phyloP scores from a whole-genome alignment of 2,888 invertebrate genomes.

The Ectemnius lituratus region DNA sequence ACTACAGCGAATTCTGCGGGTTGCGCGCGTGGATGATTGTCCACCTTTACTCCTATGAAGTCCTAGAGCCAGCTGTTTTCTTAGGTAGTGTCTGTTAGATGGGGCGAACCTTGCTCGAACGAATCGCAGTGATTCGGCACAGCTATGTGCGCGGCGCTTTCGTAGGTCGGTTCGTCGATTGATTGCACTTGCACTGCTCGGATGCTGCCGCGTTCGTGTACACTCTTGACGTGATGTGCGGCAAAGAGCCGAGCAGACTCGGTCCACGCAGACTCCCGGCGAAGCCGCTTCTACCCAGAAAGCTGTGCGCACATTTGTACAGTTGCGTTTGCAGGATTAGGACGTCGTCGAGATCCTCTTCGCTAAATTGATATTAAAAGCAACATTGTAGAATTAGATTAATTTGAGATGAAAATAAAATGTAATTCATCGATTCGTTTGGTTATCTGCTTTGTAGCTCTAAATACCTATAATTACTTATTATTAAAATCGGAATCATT shows the following conservation, averaged over 20 bases:
- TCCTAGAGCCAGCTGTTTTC: conserved; percentile 40
- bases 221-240: conserved; percentile 75
- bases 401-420: too few species aligned
- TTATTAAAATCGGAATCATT: neutral
- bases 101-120: conserved; percentile 11
- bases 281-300: conserved; percentile 81
- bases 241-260: conserved; percentile 73
- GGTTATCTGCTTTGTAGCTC: too few species aligned
- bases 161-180: conserved; percentile 66
- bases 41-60: conserved; percentile 44
- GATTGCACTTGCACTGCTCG: conserved; percentile 75
- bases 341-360: conserved; percentile 86
- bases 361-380: conserved; percentile 76
- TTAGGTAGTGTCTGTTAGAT: too few species aligned
- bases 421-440: too few species aligned
- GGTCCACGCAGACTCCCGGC: conserved; percentile 74
- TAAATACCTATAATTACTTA: too few species aligned
- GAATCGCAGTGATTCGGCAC: conserved; percentile 11
- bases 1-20: conserved; percentile 37
- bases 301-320: conserved; percentile 82
- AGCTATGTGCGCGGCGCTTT: conserved; percentile 71
- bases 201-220: conserved; percentile 72
- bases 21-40: conserved; percentile 50
- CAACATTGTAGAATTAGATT: too few species aligned
- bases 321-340: conserved; percentile 81